These are phyloP conservation scores for Sinosuthora webbiana DNA, from an alignment of 2,113 vertebrate species.

Conservation along the genomic window DNA sequence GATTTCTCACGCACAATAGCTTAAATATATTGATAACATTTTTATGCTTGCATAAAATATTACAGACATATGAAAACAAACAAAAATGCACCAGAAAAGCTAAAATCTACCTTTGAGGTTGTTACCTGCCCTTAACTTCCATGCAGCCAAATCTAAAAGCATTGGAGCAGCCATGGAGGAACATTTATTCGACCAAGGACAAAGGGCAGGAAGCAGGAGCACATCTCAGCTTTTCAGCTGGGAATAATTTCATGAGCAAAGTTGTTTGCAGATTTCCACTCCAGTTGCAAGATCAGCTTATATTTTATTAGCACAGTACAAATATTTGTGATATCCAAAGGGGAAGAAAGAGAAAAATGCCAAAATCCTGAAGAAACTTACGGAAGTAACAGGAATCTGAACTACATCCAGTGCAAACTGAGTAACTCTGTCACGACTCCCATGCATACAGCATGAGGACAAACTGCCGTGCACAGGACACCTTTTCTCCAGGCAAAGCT, in stretches of 20 bases:
- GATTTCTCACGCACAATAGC: not conserved
- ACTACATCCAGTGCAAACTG: not conserved
- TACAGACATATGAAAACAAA: not conserved
- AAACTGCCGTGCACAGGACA: not conserved
- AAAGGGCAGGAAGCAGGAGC: not conserved
- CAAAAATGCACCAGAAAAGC: not conserved
- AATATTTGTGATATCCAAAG: not conserved
- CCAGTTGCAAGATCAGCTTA: not conserved
- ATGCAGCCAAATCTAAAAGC: not conserved
- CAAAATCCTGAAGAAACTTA: not conserved
- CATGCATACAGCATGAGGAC: not conserved
- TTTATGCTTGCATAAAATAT: not conserved
- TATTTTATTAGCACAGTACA: not conserved
- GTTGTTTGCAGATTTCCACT: not conserved
- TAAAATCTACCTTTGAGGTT: not conserved
- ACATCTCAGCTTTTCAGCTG: not conserved
- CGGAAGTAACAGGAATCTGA: not conserved
- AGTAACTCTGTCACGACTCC: not conserved
- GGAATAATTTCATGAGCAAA: not conserved
- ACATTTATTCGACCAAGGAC: not conserved
- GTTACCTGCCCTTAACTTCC: not conserved
- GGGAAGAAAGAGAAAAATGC: not conserved
- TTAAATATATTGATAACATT: not conserved
- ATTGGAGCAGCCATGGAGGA: not conserved
- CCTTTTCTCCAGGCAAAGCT: not conserved